A percentile compares a stretch with the other conserved stretches of the same genome.
Evolutionary conservation across 2,797 vertebrate species (phyloP).

Genomic region (Gadopsis bispinosus): DNA sequence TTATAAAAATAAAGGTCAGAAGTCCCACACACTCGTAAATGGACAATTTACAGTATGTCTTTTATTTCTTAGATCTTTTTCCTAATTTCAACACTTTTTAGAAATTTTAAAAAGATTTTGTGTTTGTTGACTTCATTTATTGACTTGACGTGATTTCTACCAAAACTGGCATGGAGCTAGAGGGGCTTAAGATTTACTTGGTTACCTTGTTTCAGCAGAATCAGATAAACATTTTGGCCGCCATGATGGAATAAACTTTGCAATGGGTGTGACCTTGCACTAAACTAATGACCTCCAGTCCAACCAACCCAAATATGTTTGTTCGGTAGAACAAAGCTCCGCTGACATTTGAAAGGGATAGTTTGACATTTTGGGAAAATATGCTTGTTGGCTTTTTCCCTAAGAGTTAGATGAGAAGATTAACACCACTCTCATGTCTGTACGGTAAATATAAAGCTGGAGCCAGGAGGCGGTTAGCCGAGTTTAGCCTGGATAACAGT

Average conservation of each 20-base stretch:
- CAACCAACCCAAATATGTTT: neutral
- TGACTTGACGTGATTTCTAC: conserved; percentile 4
- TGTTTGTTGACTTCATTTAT: neutral
- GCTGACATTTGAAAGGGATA: neutral
- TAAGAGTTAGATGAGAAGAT: neutral
- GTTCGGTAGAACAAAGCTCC: neutral
- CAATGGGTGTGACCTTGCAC: no score
- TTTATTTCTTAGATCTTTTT: neutral
- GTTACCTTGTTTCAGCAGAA: neutral
- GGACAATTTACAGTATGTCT: neutral
- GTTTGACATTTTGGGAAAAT: conserved; percentile 12
- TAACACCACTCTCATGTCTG: neutral
- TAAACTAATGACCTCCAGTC: neutral
- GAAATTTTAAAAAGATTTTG: neutral
- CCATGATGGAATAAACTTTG: neutral
- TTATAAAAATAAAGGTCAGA: neutral
- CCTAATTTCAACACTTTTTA: neutral
- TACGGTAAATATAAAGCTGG: neutral
- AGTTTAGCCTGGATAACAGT: neutral
- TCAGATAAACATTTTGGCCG: neutral
- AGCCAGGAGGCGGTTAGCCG: neutral
- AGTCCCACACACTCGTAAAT: neutral
- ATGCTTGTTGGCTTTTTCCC: neutral
- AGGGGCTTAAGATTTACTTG: neutral
- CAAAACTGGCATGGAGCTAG: neutral